phyloP scores from a whole-genome alignment of 2,888 invertebrate species.

The Tromatobia lineatoria region DNA sequence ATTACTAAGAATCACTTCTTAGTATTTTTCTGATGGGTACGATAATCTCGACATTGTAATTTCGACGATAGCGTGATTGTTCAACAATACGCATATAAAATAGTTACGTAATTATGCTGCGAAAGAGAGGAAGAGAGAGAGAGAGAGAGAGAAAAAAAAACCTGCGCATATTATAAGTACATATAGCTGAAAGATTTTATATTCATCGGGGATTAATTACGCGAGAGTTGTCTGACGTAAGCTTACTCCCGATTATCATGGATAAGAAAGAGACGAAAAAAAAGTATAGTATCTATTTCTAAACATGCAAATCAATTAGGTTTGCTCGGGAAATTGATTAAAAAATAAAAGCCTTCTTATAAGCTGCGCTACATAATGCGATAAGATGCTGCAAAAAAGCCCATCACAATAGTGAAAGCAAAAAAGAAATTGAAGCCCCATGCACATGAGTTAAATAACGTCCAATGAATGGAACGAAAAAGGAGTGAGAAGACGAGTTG shows the following conservation, averaged over 20 bases:
- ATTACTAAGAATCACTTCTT: not conserved
- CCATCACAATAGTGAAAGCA: constrained; percentile 22
- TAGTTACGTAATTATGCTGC: constrained; percentile 9
- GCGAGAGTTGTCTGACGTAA: constrained; percentile 21
- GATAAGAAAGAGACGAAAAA: not conserved
- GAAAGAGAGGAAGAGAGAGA: not conserved
- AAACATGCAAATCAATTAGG: constrained; percentile 42
- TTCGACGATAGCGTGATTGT: constrained; percentile 15
- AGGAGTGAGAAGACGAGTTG: not conserved
- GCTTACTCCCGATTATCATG: constrained; percentile 18
- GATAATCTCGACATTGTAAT: not conserved
- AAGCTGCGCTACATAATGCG: not conserved
- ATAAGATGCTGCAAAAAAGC: constrained; percentile 24
- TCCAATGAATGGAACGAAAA: not conserved
- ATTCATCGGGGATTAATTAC: constrained; percentile 46
- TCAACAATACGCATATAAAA: constrained; percentile 10
- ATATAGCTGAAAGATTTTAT: constrained; percentile 57
- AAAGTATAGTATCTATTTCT: constrained; percentile 36
- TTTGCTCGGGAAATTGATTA: constrained; percentile 25
- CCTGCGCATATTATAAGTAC: constrained; percentile 28
- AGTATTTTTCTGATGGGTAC: not conserved
- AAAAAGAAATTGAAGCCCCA: not conserved
- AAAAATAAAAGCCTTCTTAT: constrained; percentile 4
- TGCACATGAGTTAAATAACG: constrained; percentile 2
- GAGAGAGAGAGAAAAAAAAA: constrained; percentile 20